Base-by-base conservation (phyloP, 2,113 vertebrate species). In the Platichthys stellatus region DNA sequence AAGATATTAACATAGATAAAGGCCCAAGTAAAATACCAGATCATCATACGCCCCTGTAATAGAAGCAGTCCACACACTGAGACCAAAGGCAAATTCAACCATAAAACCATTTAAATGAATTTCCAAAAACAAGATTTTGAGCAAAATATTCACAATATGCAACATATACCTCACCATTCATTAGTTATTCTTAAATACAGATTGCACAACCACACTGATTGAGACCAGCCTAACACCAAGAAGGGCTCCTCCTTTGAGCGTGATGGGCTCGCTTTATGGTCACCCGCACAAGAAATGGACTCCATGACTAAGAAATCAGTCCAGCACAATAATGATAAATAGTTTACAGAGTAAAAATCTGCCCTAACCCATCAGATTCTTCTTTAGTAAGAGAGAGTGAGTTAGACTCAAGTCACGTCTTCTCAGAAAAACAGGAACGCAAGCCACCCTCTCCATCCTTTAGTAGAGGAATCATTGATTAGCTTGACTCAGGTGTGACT, bases 41-140 rank as follows among this genome's bases (percentile, higher is more conserved):
- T n/a, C n/a, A 38, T 18, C 65, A 40, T 12, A 40, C 23, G 47
- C 66, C 28, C 26, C 43, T 80, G 58, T 51, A 69, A 70, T 26
- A 58, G 57, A 65, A 12, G 28, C 51, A 56, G n/a, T 68, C 40
- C 20, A 73, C 60, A 43, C 40, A 66, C 12, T 38, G 53, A 78
- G 60, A 13, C 60, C 1, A 0, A 14, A 51, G 4, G 7, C 47
- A 18, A 51, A 11, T 43, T 43, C 40, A 43, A 43, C 40, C 12
- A 43, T 13, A 5, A 61, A 56, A 26, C 18, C 28, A 63, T 64
- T 61, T 49, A 38, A 31, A 43, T 64, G 24, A 2, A 35, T 47
- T 47, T 47, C 45, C 15, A 17, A 15, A 47, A 47, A 47, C 13
- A 17, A 47, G 15, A 47, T 47, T 40, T 40, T 40, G 10, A 49